phyloP scores from a whole-genome alignment of 35 echinoderm and acorn worm genomes.

The Ptychodera flava region DNA sequence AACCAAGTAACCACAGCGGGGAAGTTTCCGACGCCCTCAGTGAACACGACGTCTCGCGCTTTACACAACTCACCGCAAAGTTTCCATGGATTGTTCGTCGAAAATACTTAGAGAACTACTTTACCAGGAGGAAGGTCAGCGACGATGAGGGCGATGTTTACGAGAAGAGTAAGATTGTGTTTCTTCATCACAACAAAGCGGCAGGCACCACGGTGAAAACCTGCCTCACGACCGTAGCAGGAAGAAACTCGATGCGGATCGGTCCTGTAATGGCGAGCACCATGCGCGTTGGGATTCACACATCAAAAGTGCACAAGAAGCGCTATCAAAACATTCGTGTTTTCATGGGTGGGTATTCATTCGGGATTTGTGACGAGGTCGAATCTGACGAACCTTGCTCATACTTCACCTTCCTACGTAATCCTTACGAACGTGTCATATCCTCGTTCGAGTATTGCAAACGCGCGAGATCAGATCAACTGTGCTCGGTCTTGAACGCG shows the following conservation, averaged over 20 bases:
- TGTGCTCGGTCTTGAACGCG: constrained; percentile 61
- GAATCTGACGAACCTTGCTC: constrained; percentile 46
- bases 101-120: constrained; percentile 48
- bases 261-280: constrained; percentile 36
- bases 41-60: too few relatives aligned
- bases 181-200: constrained; percentile 93
- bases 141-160: not conserved
- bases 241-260: constrained; percentile 7
- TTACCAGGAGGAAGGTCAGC: constrained; percentile 11
- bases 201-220: constrained; percentile 70
- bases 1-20: too few relatives aligned
- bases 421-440: constrained; percentile 83
- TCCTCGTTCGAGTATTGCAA: constrained; percentile 83
- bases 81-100: constrained; percentile 22
- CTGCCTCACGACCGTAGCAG: constrained; percentile 43
- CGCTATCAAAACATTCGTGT: constrained; percentile 14
- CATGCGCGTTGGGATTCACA: constrained; percentile 29
- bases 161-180: constrained; percentile 26
- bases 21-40: too few relatives aligned
- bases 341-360: constrained; percentile 88
- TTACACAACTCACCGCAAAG: too few relatives aligned
- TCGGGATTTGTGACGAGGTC: constrained; percentile 74
- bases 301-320: constrained; percentile 3
- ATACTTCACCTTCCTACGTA: constrained; percentile 84
- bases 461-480: constrained; percentile 62